Evolutionary conservation across 2,888 invertebrate genomes (phyloP).

Genomic region (Tortricodes alternella): DNA sequence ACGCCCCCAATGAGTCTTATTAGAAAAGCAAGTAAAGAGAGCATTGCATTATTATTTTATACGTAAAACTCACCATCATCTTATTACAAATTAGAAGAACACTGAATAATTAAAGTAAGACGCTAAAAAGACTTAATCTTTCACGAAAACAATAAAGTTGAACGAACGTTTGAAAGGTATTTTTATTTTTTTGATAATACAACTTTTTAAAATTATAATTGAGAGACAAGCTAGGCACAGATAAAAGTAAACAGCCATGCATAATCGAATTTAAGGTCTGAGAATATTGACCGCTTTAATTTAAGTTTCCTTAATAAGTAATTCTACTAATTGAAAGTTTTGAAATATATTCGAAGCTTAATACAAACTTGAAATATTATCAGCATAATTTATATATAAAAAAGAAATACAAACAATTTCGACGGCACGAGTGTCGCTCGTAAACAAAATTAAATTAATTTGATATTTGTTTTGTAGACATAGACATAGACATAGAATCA

Average conservation of each 20-base stretch:
- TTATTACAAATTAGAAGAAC: constrained; percentile 32
- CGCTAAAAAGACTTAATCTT: constrained; percentile 12
- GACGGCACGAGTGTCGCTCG: no score
- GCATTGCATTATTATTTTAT: not conserved
- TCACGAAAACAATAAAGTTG: constrained; percentile 24
- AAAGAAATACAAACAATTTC: no score
- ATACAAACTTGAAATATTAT: no score
- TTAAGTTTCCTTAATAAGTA: no score
- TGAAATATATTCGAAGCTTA: no score
- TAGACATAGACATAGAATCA: no score
- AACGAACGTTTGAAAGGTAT: constrained; percentile 21
- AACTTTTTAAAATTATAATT: constrained; percentile 1
- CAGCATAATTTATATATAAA: no score
- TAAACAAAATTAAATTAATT: no score
- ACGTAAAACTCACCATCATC: constrained; percentile 60
- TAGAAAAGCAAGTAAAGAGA: constrained; percentile 8
- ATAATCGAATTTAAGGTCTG: not conserved
- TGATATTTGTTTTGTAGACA: no score
- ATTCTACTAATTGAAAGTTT: no score
- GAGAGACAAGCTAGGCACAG: not conserved
- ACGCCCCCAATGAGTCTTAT: constrained; percentile 53
- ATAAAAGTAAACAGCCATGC: not conserved
- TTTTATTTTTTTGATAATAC: constrained; percentile 23
- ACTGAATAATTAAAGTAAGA: constrained; percentile 21
- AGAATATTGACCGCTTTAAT: no score